A percentile compares a stretch with the other conserved stretches of the same genome.
Conservation (phyloP, 2,113 vertebrate species). For the Gymnarchus niloticus region DNA sequence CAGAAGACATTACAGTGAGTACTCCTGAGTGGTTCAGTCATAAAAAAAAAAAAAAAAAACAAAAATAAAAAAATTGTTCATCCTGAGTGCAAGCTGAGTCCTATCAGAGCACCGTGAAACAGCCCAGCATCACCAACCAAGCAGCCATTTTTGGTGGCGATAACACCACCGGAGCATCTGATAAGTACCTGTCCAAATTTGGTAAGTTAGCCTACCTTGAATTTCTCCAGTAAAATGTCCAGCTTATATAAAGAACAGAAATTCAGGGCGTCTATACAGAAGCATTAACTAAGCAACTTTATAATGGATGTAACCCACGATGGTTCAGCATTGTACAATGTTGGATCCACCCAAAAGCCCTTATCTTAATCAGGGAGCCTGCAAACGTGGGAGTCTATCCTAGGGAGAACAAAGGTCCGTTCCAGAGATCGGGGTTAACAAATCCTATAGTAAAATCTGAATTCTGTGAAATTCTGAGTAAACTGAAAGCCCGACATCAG, state of each 20-base stretch:
- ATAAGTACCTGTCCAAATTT: background rate
- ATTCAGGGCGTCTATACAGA: background rate
- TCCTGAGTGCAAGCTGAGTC: background rate
- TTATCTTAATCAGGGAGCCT: background rate
- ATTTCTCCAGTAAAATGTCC: too few relatives aligned
- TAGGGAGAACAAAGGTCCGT: background rate
- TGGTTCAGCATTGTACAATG: background rate
- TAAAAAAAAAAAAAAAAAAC: background rate
- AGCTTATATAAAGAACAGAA: background rate
- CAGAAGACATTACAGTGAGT: background rate
- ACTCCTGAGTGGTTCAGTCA: background rate
- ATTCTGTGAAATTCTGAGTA: too few relatives aligned
- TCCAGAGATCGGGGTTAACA: too few relatives aligned
- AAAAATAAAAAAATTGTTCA: background rate
- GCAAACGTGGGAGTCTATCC: background rate
- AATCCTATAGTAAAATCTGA: too few relatives aligned
- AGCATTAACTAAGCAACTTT: background rate
- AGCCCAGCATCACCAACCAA: background rate
- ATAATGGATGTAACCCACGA: background rate
- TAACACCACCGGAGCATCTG: background rate
- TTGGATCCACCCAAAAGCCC: background rate
- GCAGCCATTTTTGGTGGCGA: too few relatives aligned
- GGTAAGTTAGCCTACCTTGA: too few relatives aligned
- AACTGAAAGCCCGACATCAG: too few relatives aligned
- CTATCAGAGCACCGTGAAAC: background rate